These are phyloP conservation scores for Prochilodus magdalenae DNA, from an alignment of 2,113 vertebrate species.

Conservation along the genomic window DNA sequence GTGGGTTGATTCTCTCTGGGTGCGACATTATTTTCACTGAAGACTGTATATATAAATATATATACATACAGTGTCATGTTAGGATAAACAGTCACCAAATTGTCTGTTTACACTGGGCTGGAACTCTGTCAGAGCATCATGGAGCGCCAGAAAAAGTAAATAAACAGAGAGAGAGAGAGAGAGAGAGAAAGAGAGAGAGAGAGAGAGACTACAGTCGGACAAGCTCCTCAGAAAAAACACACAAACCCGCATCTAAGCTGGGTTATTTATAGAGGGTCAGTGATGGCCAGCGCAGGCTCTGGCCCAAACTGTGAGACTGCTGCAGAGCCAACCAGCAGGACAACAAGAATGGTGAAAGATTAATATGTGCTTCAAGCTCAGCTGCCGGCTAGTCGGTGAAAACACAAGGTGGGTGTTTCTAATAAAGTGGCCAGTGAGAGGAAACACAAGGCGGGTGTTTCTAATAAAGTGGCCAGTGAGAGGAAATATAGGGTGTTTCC, in stretches of 20 bases:
- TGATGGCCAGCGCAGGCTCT: neutral
- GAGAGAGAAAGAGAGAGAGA: no score
- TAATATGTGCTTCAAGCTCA: neutral
- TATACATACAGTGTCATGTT: no score
- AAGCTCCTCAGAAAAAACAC: neutral
- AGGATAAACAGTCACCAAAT: no score
- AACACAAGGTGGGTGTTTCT: neutral
- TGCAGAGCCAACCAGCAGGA: no score
- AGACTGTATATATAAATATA: no score
- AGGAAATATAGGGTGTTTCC: neutral
- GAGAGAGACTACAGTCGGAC: neutral
- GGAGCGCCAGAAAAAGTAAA: no score
- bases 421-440: neutral
- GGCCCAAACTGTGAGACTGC: neutral
- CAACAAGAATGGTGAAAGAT: neutral
- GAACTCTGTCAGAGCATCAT: no score
- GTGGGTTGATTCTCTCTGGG: no score
- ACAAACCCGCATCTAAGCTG: neutral
- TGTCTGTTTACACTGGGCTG: no score
- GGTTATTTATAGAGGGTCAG: neutral
- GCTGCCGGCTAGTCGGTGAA: neutral
- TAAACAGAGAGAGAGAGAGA: no score
- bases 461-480: neutral
- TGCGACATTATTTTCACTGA: no score
- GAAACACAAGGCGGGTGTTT: neutral